phyloP scores from a whole-genome alignment of 2,797 vertebrate genomes.

The Cyprinodon diabolis region DNA sequence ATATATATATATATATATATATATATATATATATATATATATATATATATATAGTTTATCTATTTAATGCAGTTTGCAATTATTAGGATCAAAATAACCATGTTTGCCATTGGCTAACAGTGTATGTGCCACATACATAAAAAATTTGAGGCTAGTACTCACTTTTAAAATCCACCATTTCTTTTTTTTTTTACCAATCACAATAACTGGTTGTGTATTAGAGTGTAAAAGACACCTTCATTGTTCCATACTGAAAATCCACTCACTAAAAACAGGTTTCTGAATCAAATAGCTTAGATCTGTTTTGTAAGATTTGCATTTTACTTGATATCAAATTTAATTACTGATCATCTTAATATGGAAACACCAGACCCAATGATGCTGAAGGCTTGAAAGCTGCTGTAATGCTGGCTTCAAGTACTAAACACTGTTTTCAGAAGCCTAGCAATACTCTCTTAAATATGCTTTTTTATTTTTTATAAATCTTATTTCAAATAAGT shows the following conservation, averaged over 20 bases:
- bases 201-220: background rate
- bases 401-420: background rate
- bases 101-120: conserved; percentile 42
- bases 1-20: too few species aligned
- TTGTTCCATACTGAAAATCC: background rate
- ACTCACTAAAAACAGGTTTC: background rate
- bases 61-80: conserved; percentile 56
- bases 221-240: background rate
- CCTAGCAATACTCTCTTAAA: background rate
- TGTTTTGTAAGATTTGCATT: background rate
- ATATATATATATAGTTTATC: conserved; percentile 10
- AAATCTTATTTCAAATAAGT: background rate
- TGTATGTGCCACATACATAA: background rate
- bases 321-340: background rate
- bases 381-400: background rate
- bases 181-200: background rate
- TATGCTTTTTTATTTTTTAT: too few species aligned
- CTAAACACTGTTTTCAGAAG: background rate
- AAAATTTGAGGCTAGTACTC: background rate
- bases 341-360: background rate
- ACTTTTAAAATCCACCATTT: background rate
- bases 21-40: too few species aligned
- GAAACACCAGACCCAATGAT: background rate
- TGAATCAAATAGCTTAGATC: background rate
- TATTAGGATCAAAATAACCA: conserved; percentile 54